Evolutionary conservation across 1,140 invertebrate genomes (phyloP), one percentile per base, ranked within the genome.

Genomic region (Micrasema longulum): DNA sequence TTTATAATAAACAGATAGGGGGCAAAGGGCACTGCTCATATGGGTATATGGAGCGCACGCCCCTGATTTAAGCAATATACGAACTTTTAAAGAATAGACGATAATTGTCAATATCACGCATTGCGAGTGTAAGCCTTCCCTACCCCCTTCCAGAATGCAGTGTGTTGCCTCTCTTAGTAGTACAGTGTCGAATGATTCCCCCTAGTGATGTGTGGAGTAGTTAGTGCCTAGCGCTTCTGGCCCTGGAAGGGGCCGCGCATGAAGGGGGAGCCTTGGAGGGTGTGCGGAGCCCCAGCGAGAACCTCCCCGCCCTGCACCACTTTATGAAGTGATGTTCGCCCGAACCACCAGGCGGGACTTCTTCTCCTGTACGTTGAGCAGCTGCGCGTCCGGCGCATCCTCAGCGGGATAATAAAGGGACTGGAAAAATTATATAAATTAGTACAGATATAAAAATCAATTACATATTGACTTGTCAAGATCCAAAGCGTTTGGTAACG

Each of bases 311-410:
- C 85, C 84, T 84, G 69, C 84, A 63, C 85, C 86, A 41, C 84
- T 87, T 80, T 85, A n/a, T n/a, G n/a, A n/a, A 85, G 14, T 55
- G 43, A 12, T 50, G 67, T 7, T 75, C 79, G 80, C 80, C 78
- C 79, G 63, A 48, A 80, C 60, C 68, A 35, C 88, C 12, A 87
- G 87, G 77, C 93, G 93, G 11, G 89, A 85, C 80, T 93, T 93
- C 85, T 97, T 97, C 81, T 96, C 94, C 84, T 97, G 95, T 22
- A 97, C 92, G 82, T 97, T 97, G 55, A 97, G 82, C 79, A 94
- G 91, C 63, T 87, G 85, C 38, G 80, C 86, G 77, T 90, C 90
- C 31, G 91, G 88, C 71, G 89, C 88, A 78, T 91, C 90, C 76
- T 85, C 81, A 67, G 87, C 86, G 55, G 91, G 91, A 81, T 90